Conservation (phyloP, 2,113 vertebrate genomes). For the Rhegmatorhina hoffmannsi region DNA sequence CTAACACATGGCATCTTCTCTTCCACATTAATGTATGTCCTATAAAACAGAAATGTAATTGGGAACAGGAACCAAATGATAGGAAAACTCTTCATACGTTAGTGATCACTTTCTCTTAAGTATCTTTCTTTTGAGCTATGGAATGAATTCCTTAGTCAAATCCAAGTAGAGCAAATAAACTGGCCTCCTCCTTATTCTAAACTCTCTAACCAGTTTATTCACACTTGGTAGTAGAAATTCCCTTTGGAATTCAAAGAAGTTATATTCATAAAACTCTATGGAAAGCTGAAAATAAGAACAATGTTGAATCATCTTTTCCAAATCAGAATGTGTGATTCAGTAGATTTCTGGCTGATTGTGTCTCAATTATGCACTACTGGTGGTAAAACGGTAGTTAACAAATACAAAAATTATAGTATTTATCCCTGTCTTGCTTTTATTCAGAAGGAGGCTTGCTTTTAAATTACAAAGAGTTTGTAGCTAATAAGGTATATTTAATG, state of each 20-base stretch:
- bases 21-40: background rate
- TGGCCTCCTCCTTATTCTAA: background rate
- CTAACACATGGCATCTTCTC: background rate
- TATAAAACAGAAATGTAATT: background rate
- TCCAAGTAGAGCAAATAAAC: background rate
- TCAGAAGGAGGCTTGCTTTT: background rate
- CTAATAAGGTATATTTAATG: background rate
- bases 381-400: background rate
- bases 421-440: background rate
- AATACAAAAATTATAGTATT: background rate
- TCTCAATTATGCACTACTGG: background rate
- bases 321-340: background rate
- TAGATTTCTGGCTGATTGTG: background rate
- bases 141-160: background rate
- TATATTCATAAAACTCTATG: background rate
- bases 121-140: background rate
- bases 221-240: background rate
- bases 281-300: background rate
- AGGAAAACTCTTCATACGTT: background rate
- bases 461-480: background rate
- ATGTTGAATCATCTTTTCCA: background rate
- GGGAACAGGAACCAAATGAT: background rate
- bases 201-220: background rate
- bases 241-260: background rate
- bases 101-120: background rate